These are phyloP conservation scores for Tragelaphus scriptus DNA, from an alignment of 2,113 vertebrate species.

Conservation along the genomic window DNA sequence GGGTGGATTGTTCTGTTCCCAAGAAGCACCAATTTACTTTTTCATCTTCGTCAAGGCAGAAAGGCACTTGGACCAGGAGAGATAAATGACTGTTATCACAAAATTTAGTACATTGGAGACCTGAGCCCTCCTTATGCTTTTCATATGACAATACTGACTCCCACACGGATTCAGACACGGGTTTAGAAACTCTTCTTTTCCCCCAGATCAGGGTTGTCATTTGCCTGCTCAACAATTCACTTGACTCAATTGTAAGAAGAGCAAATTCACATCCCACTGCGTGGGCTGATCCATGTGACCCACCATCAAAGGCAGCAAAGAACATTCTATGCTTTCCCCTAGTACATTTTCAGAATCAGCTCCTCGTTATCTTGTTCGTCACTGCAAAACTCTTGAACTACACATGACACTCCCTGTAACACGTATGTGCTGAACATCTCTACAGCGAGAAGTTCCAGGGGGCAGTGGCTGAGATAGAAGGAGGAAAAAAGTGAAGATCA, in stretches of 20 bases:
- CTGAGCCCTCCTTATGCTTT: background rate
- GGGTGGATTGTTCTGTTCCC: background rate
- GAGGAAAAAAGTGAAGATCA: background rate
- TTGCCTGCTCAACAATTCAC: background rate
- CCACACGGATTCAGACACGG: background rate
- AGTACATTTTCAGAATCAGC: background rate
- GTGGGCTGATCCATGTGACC: background rate
- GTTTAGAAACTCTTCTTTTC: background rate
- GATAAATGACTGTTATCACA: too few relatives aligned
- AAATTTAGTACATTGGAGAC: background rate
- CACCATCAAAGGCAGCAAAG: background rate
- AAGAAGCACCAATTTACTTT: background rate
- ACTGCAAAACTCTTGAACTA: background rate
- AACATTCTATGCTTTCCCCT: background rate
- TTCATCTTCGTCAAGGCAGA: background rate
- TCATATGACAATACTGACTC: background rate
- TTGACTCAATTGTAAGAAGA: background rate
- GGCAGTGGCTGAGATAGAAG: accelerated
- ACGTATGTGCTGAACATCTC: background rate
- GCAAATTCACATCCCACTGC: background rate
- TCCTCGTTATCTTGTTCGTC: background rate
- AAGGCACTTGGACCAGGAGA: background rate
- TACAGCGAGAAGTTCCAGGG: background rate
- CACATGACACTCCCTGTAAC: background rate
- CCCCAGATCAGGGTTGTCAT: background rate